phyloP scores from a whole-genome alignment of 2,888 invertebrate genomes.

The Mylabris sibirica region DNA sequence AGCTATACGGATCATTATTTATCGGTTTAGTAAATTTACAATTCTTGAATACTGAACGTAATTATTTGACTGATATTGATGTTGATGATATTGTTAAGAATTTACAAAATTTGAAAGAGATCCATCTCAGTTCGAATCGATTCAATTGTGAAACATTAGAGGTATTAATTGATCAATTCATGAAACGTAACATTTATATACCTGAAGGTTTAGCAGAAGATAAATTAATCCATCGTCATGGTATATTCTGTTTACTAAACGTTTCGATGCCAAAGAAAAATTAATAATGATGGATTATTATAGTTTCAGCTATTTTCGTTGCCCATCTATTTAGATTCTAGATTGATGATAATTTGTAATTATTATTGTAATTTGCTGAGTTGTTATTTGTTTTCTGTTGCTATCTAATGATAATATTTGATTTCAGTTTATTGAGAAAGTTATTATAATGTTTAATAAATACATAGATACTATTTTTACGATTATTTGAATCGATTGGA shows the following conservation, averaged over 20 bases:
- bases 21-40: slow-evolving; percentile 10
- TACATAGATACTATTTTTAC: no score
- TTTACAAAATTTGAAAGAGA: slow-evolving; percentile 5
- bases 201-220: slow-evolving; percentile 22
- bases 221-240: slow-evolving; percentile 8
- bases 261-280: not conserved
- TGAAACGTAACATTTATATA: not conserved
- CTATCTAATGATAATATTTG: not conserved
- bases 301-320: not conserved
- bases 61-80: slow-evolving; percentile 4
- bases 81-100: slow-evolving; percentile 4
- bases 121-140: slow-evolving; percentile 14
- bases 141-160: slow-evolving; percentile 16
- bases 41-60: slow-evolving; percentile 16
- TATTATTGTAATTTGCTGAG: not conserved
- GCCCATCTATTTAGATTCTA: no score
- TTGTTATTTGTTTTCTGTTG: not conserved
- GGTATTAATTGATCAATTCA: slow-evolving; percentile 14
- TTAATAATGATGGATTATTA: not conserved
- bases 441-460: not conserved
- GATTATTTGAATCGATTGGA: no score
- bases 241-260: not conserved
- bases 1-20: not conserved
- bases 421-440: not conserved
- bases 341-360: not conserved